A percentile compares a stretch with the other conserved stretches of the same genome.
phyloP scores from a whole-genome alignment of 2,113 vertebrate species.

The Nyctibius bracteatus region DNA sequence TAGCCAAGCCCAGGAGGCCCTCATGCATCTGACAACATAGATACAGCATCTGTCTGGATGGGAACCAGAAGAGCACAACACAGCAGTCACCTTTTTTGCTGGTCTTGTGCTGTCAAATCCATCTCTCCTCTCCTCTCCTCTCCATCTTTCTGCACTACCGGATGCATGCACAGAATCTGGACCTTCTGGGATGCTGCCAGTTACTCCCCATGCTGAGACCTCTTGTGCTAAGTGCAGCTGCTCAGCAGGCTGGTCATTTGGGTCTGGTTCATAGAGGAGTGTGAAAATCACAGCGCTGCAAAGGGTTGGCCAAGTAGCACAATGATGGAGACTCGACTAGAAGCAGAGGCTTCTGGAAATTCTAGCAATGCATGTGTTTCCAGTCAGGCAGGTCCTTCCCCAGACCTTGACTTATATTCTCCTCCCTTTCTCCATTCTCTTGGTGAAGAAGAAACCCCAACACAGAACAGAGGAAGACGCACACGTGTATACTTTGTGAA shows the following conservation, averaged over 20 bases:
- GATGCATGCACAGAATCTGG: not conserved
- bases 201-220: not conserved
- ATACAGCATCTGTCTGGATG: not conserved
- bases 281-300: not conserved
- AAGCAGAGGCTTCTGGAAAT: not conserved
- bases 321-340: not conserved
- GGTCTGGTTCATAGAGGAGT: not conserved
- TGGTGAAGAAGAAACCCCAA: not conserved
- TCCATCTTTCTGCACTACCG: not conserved
- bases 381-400: not conserved
- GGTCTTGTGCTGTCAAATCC: not conserved
- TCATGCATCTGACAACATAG: not conserved
- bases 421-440: not conserved
- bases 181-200: not conserved
- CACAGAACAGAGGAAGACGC: not conserved
- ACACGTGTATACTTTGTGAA: not conserved
- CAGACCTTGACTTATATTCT: not conserved
- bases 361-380: not conserved
- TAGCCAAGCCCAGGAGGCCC: not conserved
- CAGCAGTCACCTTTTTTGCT: not conserved
- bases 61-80: not conserved
- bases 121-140: not conserved
- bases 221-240: not conserved
- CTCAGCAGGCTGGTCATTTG: not conserved
- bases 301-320: not conserved